Conservation (phyloP, 1,140 invertebrate genomes). For the Dreissena polymorpha region DNA sequence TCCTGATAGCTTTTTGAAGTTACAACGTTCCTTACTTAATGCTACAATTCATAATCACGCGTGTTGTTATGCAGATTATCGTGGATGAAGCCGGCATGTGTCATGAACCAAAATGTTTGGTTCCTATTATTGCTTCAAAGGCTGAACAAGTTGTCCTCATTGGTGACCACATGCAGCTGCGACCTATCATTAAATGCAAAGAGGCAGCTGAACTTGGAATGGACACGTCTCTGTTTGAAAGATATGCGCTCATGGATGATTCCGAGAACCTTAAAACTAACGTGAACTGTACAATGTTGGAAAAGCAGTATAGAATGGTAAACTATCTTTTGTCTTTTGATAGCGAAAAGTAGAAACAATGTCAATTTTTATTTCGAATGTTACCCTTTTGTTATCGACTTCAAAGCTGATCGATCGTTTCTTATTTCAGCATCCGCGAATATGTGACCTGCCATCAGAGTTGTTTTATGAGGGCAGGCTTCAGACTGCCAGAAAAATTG, state of each 20-base stretch:
- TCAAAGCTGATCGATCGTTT: background rate
- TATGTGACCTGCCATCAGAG: slow-evolving; percentile 57
- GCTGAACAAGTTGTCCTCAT: slow-evolving; percentile 61
- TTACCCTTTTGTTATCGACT: too few relatives aligned
- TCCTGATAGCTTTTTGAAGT: too few relatives aligned
- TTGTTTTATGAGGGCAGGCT: slow-evolving; percentile 60
- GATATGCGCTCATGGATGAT: slow-evolving; percentile 46
- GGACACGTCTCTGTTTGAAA: slow-evolving; percentile 60
- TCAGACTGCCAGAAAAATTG: slow-evolving; percentile 12
- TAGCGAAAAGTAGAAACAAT: too few relatives aligned
- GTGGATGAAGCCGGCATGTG: slow-evolving; percentile 67
- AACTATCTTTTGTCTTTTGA: too few relatives aligned
- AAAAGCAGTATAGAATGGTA: slow-evolving; percentile 65
- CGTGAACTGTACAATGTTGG: slow-evolving; percentile 41
- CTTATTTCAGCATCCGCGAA: slow-evolving; percentile 49
- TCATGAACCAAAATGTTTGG: slow-evolving; percentile 60
- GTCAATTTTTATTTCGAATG: too few relatives aligned
- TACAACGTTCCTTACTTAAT: too few relatives aligned
- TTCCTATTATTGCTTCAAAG: slow-evolving; percentile 45
- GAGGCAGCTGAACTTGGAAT: slow-evolving; percentile 55
- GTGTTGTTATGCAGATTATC: slow-evolving; percentile 52
- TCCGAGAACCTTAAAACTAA: background rate
- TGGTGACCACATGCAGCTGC: slow-evolving; percentile 64
- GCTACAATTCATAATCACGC: too few relatives aligned
- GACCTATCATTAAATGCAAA: slow-evolving; percentile 57